Evolutionary conservation across 2,797 vertebrate genomes (phyloP).

Genomic region (Huso huso): DNA sequence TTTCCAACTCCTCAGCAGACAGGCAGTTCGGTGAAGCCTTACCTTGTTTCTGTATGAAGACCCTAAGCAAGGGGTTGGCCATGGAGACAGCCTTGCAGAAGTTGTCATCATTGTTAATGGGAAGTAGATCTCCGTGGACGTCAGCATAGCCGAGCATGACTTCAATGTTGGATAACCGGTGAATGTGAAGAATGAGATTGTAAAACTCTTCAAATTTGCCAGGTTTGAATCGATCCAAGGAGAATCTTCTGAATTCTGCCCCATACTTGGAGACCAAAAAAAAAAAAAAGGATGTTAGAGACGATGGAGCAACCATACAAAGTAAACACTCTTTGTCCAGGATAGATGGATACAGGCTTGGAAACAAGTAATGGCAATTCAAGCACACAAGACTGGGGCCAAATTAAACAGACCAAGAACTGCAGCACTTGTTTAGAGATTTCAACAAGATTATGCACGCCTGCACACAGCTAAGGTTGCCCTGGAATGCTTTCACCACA

Average conservation of each 20-base stretch:
- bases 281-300: slow-evolving; percentile 5
- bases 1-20: too few species aligned
- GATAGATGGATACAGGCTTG: too few species aligned
- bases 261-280: slow-evolving; percentile 72
- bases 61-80: slow-evolving; percentile 83
- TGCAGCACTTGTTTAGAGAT: slow-evolving; percentile 3
- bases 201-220: slow-evolving; percentile 97
- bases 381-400: too few species aligned
- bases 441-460: slow-evolving; percentile 2
- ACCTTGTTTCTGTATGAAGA: slow-evolving; percentile 98
- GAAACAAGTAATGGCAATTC: too few species aligned
- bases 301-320: background rate
- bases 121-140: slow-evolving; percentile 89
- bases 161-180: slow-evolving; percentile 84
- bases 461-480: slow-evolving; percentile 20
- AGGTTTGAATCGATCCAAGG: slow-evolving; percentile 82
- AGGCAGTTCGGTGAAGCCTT: slow-evolving; percentile 11
- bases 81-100: slow-evolving; percentile 94
- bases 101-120: slow-evolving; percentile 97
- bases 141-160: slow-evolving; percentile 95
- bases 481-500: slow-evolving; percentile 15
- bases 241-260: slow-evolving; percentile 93
- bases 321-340: too few species aligned
- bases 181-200: slow-evolving; percentile 88
- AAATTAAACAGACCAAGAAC: too few species aligned